Conservation (phyloP, 1,140 invertebrate genomes). For the Leptoteleia sp. region DNA sequence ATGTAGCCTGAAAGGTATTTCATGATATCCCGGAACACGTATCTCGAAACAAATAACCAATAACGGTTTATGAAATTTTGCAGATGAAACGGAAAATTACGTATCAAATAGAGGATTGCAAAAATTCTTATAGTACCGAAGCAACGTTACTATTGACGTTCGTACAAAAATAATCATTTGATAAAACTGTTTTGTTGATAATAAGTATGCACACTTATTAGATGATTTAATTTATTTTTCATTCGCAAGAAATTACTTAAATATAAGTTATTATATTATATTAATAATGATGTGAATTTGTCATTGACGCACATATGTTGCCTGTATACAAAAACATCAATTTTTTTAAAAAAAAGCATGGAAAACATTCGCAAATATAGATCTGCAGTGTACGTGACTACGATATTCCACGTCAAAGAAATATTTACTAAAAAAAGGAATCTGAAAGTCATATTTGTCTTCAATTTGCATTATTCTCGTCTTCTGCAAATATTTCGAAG, state of each 20-base stretch:
- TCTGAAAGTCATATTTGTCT: constrained; percentile 26
- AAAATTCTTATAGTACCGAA: not conserved
- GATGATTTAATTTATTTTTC: too few relatives aligned
- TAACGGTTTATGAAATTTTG: constrained; percentile 11
- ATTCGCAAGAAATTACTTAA: too few relatives aligned
- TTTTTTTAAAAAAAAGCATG: too few relatives aligned
- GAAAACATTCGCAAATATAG: too few relatives aligned
- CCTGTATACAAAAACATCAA: too few relatives aligned
- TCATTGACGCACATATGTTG: too few relatives aligned
- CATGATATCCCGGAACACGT: not conserved
- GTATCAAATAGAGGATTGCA: constrained; percentile 5
- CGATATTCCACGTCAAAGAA: constrained; percentile 5
- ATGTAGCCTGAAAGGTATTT: not conserved
- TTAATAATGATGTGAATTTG: too few relatives aligned
- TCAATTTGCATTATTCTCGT: constrained; percentile 26
- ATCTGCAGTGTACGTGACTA: too few relatives aligned
- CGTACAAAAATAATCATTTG: too few relatives aligned
- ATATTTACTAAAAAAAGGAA: constrained; percentile 9
- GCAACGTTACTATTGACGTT: not conserved
- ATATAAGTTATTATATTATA: too few relatives aligned
- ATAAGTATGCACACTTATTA: too few relatives aligned
- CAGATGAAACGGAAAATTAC: constrained; percentile 27
- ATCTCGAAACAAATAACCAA: constrained; percentile 29
- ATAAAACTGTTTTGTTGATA: too few relatives aligned
- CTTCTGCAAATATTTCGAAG: constrained; percentile 30